Evolutionary conservation across 2,797 vertebrate species (phyloP), one percentile per base, ranked within the genome.

Genomic region (Sebastes trivittatus): DNA sequence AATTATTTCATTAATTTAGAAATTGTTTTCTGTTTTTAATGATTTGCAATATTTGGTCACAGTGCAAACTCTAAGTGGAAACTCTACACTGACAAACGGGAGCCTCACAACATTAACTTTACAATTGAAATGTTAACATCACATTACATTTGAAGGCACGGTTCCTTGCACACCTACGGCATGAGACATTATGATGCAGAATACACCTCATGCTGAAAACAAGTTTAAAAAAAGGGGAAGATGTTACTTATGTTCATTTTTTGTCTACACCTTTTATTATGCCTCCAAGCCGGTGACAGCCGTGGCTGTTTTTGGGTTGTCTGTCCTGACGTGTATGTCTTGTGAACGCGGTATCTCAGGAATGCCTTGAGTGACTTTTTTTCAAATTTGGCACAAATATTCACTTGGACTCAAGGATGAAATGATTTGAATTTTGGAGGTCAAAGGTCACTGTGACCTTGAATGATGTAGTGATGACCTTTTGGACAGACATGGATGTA

Each of bases 311-410:
- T 42, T 42, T 42, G 38, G 38, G 38, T 42, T 42, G 16, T 46
- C 42, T 18, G 42, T 46, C 42, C 42, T 16, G 42, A 18, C 14
- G 14, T 18, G 0, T 3, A 0, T 46, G 0, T 46, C 16, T 46
- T 46, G 16, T 46, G 42, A 18, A 46, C 16, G 42, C 36, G 36
- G 5, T 46, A 46, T 18, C 42, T 46, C 42, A 18, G 46, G 18
- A 49, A 20, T 1, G 16, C 46, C 0, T 49, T 49, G 7, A 49
- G 18, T 49, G 46, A 20, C 0, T 23, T 4, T 49, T 20, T 20
- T 0, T 49, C 18, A 8, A 20, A 49, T 49, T 49, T 8, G 18
- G 46, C 18, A 49, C 46, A 49, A 49, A 49, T 7, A 49, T 49
- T 18, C 46, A 49, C 18, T 49, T 49, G 46, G 46, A 8, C 46